Conservation (phyloP, 2,113 vertebrate genomes). For the Oncorhynchus keta region DNA sequence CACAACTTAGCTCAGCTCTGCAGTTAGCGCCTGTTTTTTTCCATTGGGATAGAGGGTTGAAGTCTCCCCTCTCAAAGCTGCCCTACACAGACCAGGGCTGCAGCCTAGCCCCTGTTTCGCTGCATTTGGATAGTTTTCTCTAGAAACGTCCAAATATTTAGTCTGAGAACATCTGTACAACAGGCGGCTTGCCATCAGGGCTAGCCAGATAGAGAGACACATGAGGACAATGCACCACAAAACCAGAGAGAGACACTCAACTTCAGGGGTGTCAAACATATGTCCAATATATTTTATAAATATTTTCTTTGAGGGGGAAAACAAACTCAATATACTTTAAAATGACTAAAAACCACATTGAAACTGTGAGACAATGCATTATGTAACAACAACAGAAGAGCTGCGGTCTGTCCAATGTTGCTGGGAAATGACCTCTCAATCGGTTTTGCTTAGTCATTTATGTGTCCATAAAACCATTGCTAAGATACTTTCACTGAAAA, state of each 20-base stretch:
- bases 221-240: constrained; percentile 1
- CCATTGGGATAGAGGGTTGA: not conserved
- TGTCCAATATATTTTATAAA: too few relatives aligned
- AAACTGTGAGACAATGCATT: too few relatives aligned
- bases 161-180: constrained; percentile 37
- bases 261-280: too few relatives aligned
- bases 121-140: not conserved
- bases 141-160: constrained; percentile 40
- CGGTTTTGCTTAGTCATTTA: too few relatives aligned
- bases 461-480: too few relatives aligned
- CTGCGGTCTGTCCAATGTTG: too few relatives aligned
- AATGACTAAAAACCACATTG: too few relatives aligned
- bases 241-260: not conserved
- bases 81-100: not conserved
- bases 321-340: too few relatives aligned
- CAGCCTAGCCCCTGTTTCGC: not conserved
- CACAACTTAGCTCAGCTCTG: not conserved
- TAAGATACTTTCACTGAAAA: too few relatives aligned
- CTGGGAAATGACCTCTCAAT: too few relatives aligned
- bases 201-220: constrained; percentile 1
- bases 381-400: too few relatives aligned
- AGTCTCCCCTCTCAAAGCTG: not conserved
- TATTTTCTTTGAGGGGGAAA: too few relatives aligned
- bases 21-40: not conserved
- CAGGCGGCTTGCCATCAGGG: constrained; percentile 12